These are phyloP conservation scores for Meandrusa payeni DNA, from an alignment of 2,888 invertebrate species.

Conservation along the genomic window DNA sequence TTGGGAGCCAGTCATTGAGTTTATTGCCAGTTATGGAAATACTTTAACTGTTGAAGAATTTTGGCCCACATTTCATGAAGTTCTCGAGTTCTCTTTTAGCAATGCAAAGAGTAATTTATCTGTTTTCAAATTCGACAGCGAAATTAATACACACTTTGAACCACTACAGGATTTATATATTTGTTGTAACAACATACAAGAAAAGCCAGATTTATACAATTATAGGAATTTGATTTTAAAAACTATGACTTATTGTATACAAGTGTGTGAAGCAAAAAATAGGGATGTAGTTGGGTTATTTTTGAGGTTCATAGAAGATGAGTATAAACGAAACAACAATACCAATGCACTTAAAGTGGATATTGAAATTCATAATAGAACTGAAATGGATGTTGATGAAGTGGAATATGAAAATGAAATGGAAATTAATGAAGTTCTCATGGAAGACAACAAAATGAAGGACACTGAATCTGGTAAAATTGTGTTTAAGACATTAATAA, in stretches of 20 bases:
- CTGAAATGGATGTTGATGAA: constrained; percentile 52
- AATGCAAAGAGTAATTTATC: constrained; percentile 64
- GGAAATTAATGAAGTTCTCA: constrained; percentile 57
- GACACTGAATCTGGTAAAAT: constrained; percentile 63
- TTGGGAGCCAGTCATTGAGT: constrained; percentile 91
- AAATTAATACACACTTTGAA: constrained; percentile 51
- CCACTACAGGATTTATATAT: constrained; percentile 55
- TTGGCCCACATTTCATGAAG: constrained; percentile 85
- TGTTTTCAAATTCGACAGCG: constrained; percentile 53
- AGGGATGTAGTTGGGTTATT: constrained; percentile 90
- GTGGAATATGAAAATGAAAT: constrained; percentile 49
- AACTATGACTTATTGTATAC: constrained; percentile 86
- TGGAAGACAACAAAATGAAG: constrained; percentile 38
- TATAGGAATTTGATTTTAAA: constrained; percentile 92
- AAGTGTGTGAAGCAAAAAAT: constrained; percentile 89
- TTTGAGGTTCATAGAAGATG: constrained; percentile 87
- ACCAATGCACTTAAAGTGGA: constrained; percentile 72
- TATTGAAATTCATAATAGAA: constrained; percentile 80
- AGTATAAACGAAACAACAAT: constrained; percentile 60
- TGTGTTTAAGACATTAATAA: constrained; percentile 79
- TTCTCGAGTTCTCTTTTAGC: constrained; percentile 76
- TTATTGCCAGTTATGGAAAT: constrained; percentile 88
- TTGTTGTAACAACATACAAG: constrained; percentile 64
- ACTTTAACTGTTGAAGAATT: constrained; percentile 82
- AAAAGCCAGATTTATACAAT: constrained; percentile 86